Evolutionary conservation across 1,140 invertebrate genomes (phyloP).

Genomic region (Neodiprion pinetum): DNA sequence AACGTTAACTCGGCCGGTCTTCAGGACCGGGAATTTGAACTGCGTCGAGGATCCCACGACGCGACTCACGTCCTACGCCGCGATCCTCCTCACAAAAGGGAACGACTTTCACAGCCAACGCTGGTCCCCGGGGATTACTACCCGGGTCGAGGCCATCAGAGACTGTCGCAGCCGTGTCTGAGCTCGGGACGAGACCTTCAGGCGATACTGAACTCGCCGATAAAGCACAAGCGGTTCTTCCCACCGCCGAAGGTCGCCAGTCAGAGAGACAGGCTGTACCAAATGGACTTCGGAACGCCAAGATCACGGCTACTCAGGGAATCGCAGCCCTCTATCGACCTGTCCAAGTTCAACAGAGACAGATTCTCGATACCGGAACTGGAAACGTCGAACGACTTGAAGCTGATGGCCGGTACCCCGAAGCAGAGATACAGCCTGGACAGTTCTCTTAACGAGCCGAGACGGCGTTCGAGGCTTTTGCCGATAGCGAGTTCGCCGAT

Average conservation of each 20-base stretch:
- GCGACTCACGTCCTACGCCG: constrained; percentile 30
- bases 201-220: constrained; percentile 34
- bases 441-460: constrained; percentile 45
- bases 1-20: constrained; percentile 36
- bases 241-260: constrained; percentile 32
- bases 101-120: constrained; percentile 54
- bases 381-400: constrained; percentile 53
- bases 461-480: constrained; percentile 42
- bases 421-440: constrained; percentile 56
- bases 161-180: constrained; percentile 50
- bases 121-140: constrained; percentile 51
- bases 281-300: constrained; percentile 48
- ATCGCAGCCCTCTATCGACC: neutral
- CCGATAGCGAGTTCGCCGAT: constrained; percentile 56
- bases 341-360: constrained; percentile 50
- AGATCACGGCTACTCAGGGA: constrained; percentile 36
- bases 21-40: constrained; percentile 5
- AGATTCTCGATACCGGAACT: constrained; percentile 55
- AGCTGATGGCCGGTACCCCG: constrained; percentile 50
- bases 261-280: constrained; percentile 51
- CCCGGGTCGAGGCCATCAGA: constrained; percentile 45
- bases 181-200: constrained; percentile 39
- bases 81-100: constrained; percentile 38
- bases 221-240: constrained; percentile 43
- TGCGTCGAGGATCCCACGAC: constrained; percentile 37